Base-by-base conservation (phyloP, 2,113 vertebrate genomes). In the Hipposideros armiger region DNA sequence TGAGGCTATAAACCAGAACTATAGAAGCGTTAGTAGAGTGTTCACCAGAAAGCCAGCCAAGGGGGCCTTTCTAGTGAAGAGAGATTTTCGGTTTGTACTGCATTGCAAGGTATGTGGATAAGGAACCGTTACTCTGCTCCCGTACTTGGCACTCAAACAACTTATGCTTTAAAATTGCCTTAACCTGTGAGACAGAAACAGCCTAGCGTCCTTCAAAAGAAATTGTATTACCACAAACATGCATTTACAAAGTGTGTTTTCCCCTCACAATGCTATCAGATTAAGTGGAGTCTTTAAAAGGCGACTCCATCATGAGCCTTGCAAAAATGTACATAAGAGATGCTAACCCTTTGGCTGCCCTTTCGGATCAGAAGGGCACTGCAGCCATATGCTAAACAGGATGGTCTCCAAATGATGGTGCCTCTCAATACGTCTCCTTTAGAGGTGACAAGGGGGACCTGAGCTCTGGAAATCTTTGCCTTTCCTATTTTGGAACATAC, bases 171-270 rank as follows among this genome's bases (percentile, higher is more conserved):
- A 95, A 92, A 95, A 83, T 94, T 90, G 70, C 77, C 88, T 92
- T 96, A 92, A 96, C 81, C 90, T 97, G 89, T 96, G 73, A 93
- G 64, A 93, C 19, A 64, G 40, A 94, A 97, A 94, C 93, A 93
- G 93, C 64, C 69, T 86, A 40, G 85, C 91, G 85, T 7, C 91
- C 90, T 98, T 97, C 72, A 87, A 69, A 89, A 96, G 66, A 96
- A 94, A 80, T 88, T 69, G 52, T 36, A 78, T 91, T 87, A 67
- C 45, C 28, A 76, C 67, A 92, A 94, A 95, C 82, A 92, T 16
- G 40, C 67, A 69, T 80, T 96, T 96, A 77, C 77, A 62, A 58
- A 70, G 73, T 88, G 73, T 92, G n/a, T 83, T 97, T 97, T 83
- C 58, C 64, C 42, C 76, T 87, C 76, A n/a, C 52, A 36, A 56